phyloP scores from a whole-genome alignment of 2,797 vertebrate genomes.

The Ispidina lecontei region DNA sequence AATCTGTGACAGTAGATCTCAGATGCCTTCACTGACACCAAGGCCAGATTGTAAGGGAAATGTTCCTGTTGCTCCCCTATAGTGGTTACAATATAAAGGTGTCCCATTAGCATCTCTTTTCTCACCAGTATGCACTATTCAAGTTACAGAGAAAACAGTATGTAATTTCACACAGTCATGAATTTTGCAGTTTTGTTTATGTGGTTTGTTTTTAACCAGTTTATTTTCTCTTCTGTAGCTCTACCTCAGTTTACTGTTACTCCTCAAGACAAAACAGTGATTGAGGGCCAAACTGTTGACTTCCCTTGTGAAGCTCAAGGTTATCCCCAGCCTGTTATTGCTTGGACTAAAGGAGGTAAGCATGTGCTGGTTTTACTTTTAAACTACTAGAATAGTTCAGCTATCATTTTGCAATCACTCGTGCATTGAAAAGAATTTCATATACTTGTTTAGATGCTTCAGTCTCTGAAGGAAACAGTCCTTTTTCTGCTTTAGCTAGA shows the following conservation, averaged over 20 bases:
- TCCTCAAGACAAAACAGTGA: conserved; percentile 89
- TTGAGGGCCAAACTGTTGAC: conserved; percentile 94
- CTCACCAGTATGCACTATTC: not conserved
- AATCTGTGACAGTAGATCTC: not conserved
- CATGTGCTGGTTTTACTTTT: not conserved
- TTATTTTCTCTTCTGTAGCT: conserved; percentile 75
- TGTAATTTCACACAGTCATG: not conserved
- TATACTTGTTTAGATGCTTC: not conserved
- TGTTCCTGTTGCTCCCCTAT: not conserved
- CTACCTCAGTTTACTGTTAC: conserved; percentile 91
- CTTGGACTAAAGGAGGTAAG: conserved; percentile 94
- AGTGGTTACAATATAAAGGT: not conserved
- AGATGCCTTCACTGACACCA: not conserved
- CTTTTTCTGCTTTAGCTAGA: not conserved
- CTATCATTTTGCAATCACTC: not conserved
- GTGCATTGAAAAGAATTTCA: not conserved
- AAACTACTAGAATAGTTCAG: not conserved
- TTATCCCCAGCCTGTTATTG: conserved; percentile 92
- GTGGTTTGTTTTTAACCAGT: not conserved
- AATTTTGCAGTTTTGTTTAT: not conserved
- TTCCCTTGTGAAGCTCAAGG: conserved; percentile 93
- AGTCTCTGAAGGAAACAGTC: not conserved
- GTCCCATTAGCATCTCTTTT: not conserved
- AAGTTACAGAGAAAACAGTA: not conserved
- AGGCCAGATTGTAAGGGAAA: not conserved